Conservation (phyloP, 2,888 invertebrate genomes). For the Amphimallon solstitiale region DNA sequence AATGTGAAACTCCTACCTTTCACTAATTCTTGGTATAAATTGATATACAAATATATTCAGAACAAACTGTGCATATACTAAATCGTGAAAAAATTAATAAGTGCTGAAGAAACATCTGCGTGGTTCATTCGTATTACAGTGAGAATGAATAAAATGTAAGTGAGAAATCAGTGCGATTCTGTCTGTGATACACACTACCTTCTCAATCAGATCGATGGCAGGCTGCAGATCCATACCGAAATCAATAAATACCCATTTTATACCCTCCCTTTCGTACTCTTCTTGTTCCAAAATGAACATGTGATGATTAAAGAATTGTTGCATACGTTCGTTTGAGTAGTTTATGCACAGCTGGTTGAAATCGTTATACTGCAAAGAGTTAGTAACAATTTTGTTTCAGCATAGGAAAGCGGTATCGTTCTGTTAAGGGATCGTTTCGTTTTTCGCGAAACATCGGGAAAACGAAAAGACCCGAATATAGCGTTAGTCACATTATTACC, state of each 20-base stretch:
- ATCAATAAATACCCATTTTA: constrained; percentile 93
- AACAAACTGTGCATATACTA: constrained; percentile 49
- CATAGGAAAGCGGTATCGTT: too few relatives aligned
- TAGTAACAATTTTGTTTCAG: background rate
- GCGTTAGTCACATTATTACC: too few relatives aligned
- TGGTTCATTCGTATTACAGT: background rate
- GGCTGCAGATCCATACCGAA: constrained; percentile 94
- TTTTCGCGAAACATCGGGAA: too few relatives aligned
- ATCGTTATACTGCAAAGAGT: constrained; percentile 80
- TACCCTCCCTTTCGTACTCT: constrained; percentile 92
- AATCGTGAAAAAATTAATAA: constrained; percentile 26
- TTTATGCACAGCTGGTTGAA: constrained; percentile 97
- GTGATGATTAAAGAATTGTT: constrained; percentile 96
- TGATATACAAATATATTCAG: background rate
- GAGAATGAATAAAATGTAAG: background rate
- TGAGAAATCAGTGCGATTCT: constrained; percentile 10
- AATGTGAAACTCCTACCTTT: constrained; percentile 14
- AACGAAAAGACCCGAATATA: too few relatives aligned
- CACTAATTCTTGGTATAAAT: background rate
- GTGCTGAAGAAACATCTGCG: constrained; percentile 27
- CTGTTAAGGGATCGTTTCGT: too few relatives aligned
- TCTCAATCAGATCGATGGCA: constrained; percentile 91
- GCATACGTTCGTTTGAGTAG: constrained; percentile 94
- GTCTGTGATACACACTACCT: constrained; percentile 66
- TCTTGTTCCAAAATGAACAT: constrained; percentile 97